Conservation (phyloP, 35 echinoderm and acorn worm species). For the Hemicentrotus pulcherrimus region DNA sequence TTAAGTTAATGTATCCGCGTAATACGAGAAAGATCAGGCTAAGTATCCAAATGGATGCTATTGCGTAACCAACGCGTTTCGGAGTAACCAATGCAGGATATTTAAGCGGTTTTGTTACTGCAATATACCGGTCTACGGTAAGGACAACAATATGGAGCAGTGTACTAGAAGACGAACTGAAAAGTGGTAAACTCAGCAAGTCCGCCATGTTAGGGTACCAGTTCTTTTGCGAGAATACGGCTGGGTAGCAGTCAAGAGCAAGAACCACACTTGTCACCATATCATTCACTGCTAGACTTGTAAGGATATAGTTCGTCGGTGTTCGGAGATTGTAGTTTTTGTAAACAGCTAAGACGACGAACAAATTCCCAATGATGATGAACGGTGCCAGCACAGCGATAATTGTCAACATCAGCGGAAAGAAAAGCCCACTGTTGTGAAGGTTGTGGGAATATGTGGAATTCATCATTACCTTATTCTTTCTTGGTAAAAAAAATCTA, state of each 20-base stretch:
- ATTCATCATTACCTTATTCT: background rate
- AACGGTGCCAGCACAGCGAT: background rate
- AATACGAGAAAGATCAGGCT: too few relatives aligned
- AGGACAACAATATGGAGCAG: too few relatives aligned
- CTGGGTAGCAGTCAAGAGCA: background rate
- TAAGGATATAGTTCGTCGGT: background rate
- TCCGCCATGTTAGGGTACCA: background rate
- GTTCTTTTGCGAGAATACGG: background rate
- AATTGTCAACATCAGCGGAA: background rate
- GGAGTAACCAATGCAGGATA: too few relatives aligned
- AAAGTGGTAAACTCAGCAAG: too few relatives aligned
- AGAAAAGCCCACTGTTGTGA: background rate
- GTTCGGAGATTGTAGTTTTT: background rate
- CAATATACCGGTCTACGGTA: too few relatives aligned
- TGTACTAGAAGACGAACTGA: too few relatives aligned
- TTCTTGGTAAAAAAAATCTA: background rate
- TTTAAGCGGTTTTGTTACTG: too few relatives aligned
- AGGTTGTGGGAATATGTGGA: background rate
- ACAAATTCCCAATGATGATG: too few relatives aligned
- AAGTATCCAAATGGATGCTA: too few relatives aligned
- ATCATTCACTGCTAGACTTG: background rate
- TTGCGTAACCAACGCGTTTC: too few relatives aligned
- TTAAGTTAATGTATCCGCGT: too few relatives aligned
- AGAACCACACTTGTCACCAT: background rate
- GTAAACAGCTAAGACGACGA: too few relatives aligned